These are phyloP conservation scores for Sander lucioperca DNA, from an alignment of 2,113 vertebrate species.

Conservation along the genomic window DNA sequence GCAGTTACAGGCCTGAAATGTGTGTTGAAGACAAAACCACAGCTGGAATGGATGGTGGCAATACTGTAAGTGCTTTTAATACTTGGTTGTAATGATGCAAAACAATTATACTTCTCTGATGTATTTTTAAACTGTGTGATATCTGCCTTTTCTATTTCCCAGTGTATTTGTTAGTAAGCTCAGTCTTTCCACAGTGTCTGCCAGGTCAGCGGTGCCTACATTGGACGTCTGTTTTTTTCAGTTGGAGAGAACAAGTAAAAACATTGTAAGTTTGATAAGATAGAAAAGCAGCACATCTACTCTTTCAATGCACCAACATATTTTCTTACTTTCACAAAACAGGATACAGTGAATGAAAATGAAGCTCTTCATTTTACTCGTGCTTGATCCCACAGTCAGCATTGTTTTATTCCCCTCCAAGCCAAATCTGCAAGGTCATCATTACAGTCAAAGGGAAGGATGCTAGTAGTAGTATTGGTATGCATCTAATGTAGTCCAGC, in stretches of 20 bases:
- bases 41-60: constrained; percentile 26
- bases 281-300: constrained; percentile 28
- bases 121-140: constrained; percentile 32
- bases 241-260: constrained; percentile 51
- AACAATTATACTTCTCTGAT: constrained; percentile 6
- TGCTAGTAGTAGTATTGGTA: constrained; percentile 42
- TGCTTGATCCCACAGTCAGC: constrained; percentile 9
- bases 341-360: background rate
- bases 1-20: constrained; percentile 24
- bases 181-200: constrained; percentile 74
- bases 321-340: constrained; percentile 7
- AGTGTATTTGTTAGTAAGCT: constrained; percentile 56
- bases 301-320: background rate
- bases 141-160: constrained; percentile 38
- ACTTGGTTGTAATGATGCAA: constrained; percentile 13
- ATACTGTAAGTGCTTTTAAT: constrained; percentile 31
- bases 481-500: constrained; percentile 27
- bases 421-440: constrained; percentile 55
- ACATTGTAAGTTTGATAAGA: constrained; percentile 69
- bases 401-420: constrained; percentile 29
- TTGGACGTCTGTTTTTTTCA: constrained; percentile 41
- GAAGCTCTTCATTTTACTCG: background rate
- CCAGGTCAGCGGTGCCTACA: constrained; percentile 63
- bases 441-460: constrained; percentile 32
- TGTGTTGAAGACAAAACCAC: constrained; percentile 28